A percentile compares a stretch with the other conserved stretches of the same genome.
Evolutionary conservation across 1,140 invertebrate genomes (phyloP).

Genomic region (Bombus fervidus): DNA sequence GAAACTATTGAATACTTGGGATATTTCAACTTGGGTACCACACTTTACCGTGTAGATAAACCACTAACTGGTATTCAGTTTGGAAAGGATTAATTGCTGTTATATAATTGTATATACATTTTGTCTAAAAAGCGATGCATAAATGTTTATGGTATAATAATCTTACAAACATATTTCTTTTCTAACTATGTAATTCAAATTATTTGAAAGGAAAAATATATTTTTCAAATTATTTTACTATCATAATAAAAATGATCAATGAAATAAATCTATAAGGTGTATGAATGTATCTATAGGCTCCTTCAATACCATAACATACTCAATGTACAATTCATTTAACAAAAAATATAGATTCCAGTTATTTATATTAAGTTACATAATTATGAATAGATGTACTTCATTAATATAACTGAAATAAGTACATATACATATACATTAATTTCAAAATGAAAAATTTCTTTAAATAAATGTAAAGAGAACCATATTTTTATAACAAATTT

Average conservation of each 20-base stretch:
- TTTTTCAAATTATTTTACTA: not conserved
- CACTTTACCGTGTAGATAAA: slow-evolving; percentile 91
- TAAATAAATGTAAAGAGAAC: not conserved
- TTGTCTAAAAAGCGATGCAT: not conserved
- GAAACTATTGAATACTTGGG: slow-evolving; percentile 92
- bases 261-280: not conserved
- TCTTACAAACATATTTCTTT: slow-evolving; percentile 1
- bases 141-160: not conserved
- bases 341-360: not conserved
- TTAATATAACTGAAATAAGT: too few relatives aligned
- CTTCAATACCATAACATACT: not conserved
- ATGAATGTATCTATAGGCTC: not conserved
- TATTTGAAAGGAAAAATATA: not conserved
- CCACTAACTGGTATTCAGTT: slow-evolving; percentile 84
- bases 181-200: not conserved
- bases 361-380: not conserved
- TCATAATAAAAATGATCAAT: not conserved
- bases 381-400: not conserved
- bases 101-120: slow-evolving; percentile 11
- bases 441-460: not conserved
- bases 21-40: slow-evolving; percentile 91
- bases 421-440: not conserved
- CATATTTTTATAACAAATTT: not conserved
- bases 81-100: slow-evolving; percentile 83
- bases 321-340: not conserved